Evolutionary conservation across 2,113 vertebrate genomes (phyloP).

Genomic region (Gavialis gangeticus): DNA sequence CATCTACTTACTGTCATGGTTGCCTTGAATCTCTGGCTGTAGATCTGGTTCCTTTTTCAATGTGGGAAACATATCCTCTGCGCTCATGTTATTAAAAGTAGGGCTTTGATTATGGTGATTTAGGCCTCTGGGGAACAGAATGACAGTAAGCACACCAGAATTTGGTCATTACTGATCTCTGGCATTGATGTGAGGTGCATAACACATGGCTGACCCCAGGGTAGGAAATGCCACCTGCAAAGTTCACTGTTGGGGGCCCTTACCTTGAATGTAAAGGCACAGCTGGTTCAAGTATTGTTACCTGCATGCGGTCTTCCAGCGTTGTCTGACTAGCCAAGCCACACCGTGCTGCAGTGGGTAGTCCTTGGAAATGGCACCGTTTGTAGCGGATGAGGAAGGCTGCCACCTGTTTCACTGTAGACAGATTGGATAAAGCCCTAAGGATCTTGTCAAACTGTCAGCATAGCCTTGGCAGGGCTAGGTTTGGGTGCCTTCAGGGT

Average conservation of each 20-base stretch:
- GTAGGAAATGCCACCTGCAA: neutral
- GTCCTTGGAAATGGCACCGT: neutral
- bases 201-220: neutral
- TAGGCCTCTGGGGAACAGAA: neutral
- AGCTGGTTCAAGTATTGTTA: neutral
- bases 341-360: neutral
- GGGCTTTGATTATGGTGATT: neutral
- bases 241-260: neutral
- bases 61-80: neutral
- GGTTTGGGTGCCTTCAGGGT: neutral
- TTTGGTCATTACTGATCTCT: neutral
- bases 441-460: neutral
- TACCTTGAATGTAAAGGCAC: neutral
- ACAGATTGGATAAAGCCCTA: neutral
- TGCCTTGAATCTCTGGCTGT: neutral
- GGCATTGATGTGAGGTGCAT: neutral
- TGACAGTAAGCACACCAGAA: neutral
- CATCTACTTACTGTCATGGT: neutral
- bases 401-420: neutral
- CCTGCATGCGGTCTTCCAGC: neutral
- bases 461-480: neutral
- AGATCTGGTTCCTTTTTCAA: neutral
- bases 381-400: neutral
- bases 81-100: neutral
- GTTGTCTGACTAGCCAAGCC: neutral